Conservation (phyloP, 2,113 vertebrate species). For the Patagioenas fasciata region DNA sequence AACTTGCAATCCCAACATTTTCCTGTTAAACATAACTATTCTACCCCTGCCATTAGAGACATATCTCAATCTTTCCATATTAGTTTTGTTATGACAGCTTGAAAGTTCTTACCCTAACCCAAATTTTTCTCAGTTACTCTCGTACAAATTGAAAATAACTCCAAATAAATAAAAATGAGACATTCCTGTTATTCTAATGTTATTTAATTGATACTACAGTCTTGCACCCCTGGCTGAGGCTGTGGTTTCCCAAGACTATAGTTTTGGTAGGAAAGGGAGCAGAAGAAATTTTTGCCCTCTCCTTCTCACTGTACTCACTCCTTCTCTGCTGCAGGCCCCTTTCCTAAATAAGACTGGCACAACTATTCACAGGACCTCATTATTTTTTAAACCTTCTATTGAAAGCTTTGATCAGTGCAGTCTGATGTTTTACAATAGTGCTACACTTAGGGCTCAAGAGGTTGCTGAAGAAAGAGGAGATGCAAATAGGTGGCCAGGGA, state of each 20-base stretch:
- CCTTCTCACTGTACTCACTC: fast-evolving
- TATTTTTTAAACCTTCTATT: background rate
- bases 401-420: background rate
- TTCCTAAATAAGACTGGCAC: background rate
- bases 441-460: background rate
- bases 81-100: constrained; percentile 17
- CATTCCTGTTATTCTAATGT: background rate
- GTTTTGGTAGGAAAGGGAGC: background rate
- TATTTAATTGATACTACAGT: background rate
- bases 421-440: background rate
- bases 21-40: constrained; percentile 59
- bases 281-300: background rate
- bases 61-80: constrained; percentile 15
- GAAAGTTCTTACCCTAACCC: background rate
- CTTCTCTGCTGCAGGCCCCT: background rate
- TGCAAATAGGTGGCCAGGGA: background rate
- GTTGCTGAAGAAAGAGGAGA: background rate
- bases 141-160: background rate
- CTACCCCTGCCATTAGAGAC: background rate
- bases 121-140: background rate
- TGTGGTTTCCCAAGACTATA: background rate
- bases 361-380: background rate
- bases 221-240: background rate
- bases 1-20: constrained; percentile 63
- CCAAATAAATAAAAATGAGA: background rate